Percentiles rank a stretch among this genome's conserved stretches.
Conservation (phyloP, 2,797 vertebrate genomes). For the Ispidina lecontei region DNA sequence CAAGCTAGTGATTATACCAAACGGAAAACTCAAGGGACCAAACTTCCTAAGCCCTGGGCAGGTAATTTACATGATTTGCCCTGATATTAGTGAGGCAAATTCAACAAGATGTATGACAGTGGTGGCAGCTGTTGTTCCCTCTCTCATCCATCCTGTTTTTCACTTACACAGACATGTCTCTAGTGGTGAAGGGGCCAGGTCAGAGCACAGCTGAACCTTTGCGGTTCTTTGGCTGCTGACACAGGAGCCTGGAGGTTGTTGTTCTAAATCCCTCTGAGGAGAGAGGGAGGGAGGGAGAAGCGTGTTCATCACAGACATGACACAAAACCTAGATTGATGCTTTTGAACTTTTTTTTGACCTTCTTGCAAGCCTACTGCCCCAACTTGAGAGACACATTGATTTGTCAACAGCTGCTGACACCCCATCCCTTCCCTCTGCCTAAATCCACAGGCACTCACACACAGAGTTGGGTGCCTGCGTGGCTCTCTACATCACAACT, state of each 20-base stretch:
- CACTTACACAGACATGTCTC: not conserved
- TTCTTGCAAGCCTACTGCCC: not conserved
- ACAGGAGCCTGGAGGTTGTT: not conserved
- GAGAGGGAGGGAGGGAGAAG: not conserved
- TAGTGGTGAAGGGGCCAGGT: not conserved
- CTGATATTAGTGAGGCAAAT: not conserved
- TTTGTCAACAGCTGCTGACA: not conserved
- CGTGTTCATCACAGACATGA: not conserved
- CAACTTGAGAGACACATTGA: not conserved
- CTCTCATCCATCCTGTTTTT: not conserved
- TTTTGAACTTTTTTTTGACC: no score
- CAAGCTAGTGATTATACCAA: conserved; percentile 1
- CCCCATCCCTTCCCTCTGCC: not conserved
- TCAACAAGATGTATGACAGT: not conserved
- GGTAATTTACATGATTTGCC: not conserved
- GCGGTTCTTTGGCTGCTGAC: not conserved
- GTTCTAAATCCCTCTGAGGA: not conserved
- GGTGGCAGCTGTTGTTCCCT: not conserved
- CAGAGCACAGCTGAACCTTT: not conserved
- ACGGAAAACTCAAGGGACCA: not conserved
- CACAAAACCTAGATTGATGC: not conserved
- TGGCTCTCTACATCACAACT: not conserved
- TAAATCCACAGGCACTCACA: not conserved
- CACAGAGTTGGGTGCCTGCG: rapidly evolving
- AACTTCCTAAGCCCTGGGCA: not conserved